Base-by-base conservation (phyloP, 1,140 invertebrate species). In the Aphis gossypii region DNA sequence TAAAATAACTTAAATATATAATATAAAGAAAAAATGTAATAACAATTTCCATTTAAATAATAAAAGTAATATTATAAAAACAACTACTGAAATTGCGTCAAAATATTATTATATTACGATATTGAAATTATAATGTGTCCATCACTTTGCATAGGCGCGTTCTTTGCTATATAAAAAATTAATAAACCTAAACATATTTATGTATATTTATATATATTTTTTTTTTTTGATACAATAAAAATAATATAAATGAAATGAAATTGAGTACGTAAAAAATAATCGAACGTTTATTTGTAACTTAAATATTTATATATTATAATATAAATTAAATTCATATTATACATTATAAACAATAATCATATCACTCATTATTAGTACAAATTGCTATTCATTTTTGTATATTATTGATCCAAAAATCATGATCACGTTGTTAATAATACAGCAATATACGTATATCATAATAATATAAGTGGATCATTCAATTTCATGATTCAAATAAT, bases 21-120 rank as follows among this genome's bases (percentile, higher is more conserved):
- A 14, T 68, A 68, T 14, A 68, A 30, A 68, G 11, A 11, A 68
- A n/a, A 25, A 18, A 76, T 35, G 5, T 76, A 76, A 76, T 18
- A 76, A 76, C 60, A 76, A 76, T 76, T 76, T 76, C 60, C 60
- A 11, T n/a, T n/a, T 30, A 76, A n/a, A 76, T 76, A 76, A n/a
- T 76, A 76, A 76, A 68, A 68, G 60, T n/a, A n/a, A n/a, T 76
- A n/a, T 76, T 76, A 76, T 76, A 76, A 76, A 76, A 76, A 76
- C 60, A 76, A 5, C 60, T 6, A n/a, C n/a, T 5, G n/a, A 76
- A 76, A 76, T 18, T 76, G 4, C n/a, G 4, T 35, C 60, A 76
- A 76, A 76, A 76, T 18, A 6, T 30, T n/a, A 76, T 76, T n/a
- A n/a, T 76, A 76, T 18, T 76, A 20, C 60, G 30, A 76, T 76